These are phyloP conservation scores for Nyctibius grandis DNA, from an alignment of 2,797 vertebrate species.

Conservation along the genomic window DNA sequence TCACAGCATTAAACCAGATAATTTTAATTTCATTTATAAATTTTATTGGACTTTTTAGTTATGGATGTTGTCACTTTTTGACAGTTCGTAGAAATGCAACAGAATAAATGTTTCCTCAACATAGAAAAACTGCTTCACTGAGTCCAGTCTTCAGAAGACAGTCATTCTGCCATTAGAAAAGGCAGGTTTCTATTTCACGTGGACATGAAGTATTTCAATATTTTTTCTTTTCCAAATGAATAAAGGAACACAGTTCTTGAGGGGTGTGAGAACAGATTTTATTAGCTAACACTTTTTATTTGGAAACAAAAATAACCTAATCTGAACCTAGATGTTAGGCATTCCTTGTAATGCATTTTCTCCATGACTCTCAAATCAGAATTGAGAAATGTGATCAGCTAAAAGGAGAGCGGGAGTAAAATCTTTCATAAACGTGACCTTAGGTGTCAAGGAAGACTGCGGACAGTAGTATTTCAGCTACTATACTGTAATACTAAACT, in stretches of 20 bases:
- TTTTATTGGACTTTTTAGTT: neutral
- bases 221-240: neutral
- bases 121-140: neutral
- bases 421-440: slow-evolving; percentile 18
- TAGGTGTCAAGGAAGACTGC: slow-evolving; percentile 14
- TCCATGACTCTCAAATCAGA: slow-evolving; percentile 5
- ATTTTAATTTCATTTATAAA: neutral
- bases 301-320: neutral
- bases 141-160: neutral
- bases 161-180: neutral
- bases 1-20: neutral
- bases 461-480: neutral
- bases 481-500: neutral
- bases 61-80: neutral
- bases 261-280: neutral
- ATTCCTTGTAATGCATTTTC: neutral
- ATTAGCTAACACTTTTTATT: neutral
- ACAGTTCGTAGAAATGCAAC: neutral
- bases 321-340: neutral
- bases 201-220: neutral
- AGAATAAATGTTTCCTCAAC: neutral
- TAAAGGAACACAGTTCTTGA: neutral
- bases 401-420: slow-evolving; percentile 15
- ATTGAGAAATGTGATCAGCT: neutral
- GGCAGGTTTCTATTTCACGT: neutral